A percentile compares a stretch with the other conserved stretches of the same genome.
Evolutionary conservation across 30 jellyfish, hydroid and myxozoan genomes (phyloP).

Genomic region (Hydractinia echinata): DNA sequence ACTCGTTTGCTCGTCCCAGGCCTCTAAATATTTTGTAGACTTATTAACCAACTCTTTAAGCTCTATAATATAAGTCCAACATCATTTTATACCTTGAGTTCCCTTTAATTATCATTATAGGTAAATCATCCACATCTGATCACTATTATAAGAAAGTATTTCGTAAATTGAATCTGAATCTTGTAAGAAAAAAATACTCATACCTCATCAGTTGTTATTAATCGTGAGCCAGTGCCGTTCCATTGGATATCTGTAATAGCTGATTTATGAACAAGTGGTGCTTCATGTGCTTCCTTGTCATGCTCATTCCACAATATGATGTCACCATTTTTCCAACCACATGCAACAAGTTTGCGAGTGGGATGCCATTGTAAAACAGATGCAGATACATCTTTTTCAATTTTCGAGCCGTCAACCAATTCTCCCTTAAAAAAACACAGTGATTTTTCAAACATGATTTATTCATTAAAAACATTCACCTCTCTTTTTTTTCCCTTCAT

Average conservation of each 20-base stretch:
- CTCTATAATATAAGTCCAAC: no score
- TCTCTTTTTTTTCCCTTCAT: neutral
- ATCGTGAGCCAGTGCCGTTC: conserved; percentile 92
- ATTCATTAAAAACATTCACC: neutral
- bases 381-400: conserved; percentile 56
- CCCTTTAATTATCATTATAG: no score
- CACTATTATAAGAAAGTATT: no score
- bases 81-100: no score
- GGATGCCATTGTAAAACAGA: conserved; percentile 86
- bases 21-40: no score
- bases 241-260: conserved; percentile 60
- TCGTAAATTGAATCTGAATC: no score
- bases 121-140: no score
- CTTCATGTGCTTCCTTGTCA: conserved; percentile 81
- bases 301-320: conserved; percentile 86
- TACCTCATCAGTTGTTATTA: conserved; percentile 78
- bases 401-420: conserved; percentile 60
- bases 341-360: conserved; percentile 74
- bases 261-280: conserved; percentile 63
- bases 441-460: neutral
- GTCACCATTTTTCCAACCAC: conserved; percentile 91
- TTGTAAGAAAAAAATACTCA: neutral
- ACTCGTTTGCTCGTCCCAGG: no score
- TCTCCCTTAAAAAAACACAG: conserved; percentile 62
- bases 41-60: no score